Evolutionary conservation across 2,797 vertebrate genomes (phyloP), one percentile per base, ranked within the genome.

Genomic region (Spea hammondii): DNA sequence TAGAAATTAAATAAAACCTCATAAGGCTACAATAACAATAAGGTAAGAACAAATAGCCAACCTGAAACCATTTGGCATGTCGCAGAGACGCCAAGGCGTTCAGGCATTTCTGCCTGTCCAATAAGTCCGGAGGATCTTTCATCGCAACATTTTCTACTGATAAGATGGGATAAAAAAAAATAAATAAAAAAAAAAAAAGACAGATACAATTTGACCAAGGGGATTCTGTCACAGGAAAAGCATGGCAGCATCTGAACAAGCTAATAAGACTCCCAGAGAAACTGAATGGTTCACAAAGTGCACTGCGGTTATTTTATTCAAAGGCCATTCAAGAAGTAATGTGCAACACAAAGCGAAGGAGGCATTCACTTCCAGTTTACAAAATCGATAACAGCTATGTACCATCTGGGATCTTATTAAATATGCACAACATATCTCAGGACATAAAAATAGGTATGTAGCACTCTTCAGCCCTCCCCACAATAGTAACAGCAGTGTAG

Each of bases 41-140:
- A 97, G 93, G 94, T 88, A 93, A 95, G 93, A 97, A 96, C 90
- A 94, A 95, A 93, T 90, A 92, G 95, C 97, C 95, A 96, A 99
- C 97, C 97, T 99, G 97, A 95, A 98, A 99, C 97, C 97, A 99
- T 94, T 99, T 99, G 95, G 97, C 94, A 95, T 99, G 97, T 94
- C 97, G 96, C 91, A 99, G 97, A 93, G 97, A 97, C 92, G 97
- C 97, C 96, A 99, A 96, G 93, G 97, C 97, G 87, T 96, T 94
- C 92, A 99, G 95, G 94, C 97, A 99, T 95, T 96, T 97, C 94
- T 97, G 96, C 96, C 96, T 97, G 95, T 98, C 95, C 95, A 99
- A 90, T 94, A 97, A 94, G 94, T 98, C 96, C 91, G 93, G 93
- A 88, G 92, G 90, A 90, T 96, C 95, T 94, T 92, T 96, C 91